A percentile compares a stretch with the other conserved stretches of the same genome.
Evolutionary conservation across 2,113 vertebrate species (phyloP).

Genomic region (Podarcis cretensis): DNA sequence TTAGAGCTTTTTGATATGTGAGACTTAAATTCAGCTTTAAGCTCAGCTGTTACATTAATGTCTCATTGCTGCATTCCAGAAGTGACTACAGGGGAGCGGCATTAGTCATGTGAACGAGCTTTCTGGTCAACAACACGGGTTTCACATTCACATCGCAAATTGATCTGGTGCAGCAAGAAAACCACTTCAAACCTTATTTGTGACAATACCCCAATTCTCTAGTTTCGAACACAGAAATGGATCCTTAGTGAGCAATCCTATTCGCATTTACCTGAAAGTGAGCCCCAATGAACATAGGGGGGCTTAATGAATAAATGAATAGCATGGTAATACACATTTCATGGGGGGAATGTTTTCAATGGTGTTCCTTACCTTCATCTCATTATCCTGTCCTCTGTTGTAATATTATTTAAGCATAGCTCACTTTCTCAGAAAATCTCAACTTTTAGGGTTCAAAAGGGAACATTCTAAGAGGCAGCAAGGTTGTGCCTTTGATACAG

Average conservation of each 20-base stretch:
- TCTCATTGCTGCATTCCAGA: background rate
- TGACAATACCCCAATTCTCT: background rate
- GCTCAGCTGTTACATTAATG: background rate
- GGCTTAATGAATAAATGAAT: background rate
- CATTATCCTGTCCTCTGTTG: background rate
- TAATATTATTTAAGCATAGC: background rate
- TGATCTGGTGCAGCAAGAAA: no score
- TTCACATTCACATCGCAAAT: background rate
- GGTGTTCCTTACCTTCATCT: accelerated
- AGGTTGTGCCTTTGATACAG: background rate
- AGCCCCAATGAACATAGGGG: no score
- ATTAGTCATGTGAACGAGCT: background rate
- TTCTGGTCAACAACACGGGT: background rate
- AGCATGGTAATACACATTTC: background rate
- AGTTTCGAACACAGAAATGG: background rate
- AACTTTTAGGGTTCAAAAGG: background rate
- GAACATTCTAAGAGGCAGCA: background rate
- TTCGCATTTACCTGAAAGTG: background rate
- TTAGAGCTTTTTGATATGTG: background rate
- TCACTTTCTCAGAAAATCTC: background rate
- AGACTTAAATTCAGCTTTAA: background rate
- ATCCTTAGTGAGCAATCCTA: background rate
- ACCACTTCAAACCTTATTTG: background rate
- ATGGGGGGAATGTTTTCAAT: background rate
- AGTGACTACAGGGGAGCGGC: background rate